Evolutionary conservation across 2,113 vertebrate species (phyloP).

Genomic region (Sterrhoptilus dennistouni): DNA sequence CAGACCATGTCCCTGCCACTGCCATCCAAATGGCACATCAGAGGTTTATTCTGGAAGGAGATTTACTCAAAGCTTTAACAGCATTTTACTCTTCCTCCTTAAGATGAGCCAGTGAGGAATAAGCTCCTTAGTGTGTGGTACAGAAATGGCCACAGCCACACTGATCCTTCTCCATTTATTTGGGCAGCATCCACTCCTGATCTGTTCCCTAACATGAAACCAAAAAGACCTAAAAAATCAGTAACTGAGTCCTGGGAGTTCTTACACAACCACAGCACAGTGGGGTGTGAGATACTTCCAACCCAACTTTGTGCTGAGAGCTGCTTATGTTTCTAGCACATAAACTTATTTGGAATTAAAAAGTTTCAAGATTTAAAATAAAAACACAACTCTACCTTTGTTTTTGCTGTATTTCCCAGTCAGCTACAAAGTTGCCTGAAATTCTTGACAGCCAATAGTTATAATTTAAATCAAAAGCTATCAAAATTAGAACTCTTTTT

Average conservation of each 20-base stretch:
- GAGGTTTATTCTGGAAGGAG: background rate
- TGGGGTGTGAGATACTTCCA: background rate
- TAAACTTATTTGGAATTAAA: background rate
- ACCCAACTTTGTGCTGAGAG: background rate
- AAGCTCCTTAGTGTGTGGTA: background rate
- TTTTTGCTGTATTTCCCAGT: background rate
- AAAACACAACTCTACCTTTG: background rate
- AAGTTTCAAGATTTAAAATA: background rate
- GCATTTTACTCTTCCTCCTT: background rate
- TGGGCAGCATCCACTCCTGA: background rate
- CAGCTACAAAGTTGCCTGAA: background rate
- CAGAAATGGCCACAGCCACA: background rate
- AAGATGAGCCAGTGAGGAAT: background rate
- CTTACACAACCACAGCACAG: background rate
- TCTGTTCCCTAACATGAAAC: background rate
- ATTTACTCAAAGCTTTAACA: background rate
- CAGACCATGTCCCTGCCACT: fast-evolving
- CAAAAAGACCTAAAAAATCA: background rate
- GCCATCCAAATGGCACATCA: background rate
- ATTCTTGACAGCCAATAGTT: background rate
- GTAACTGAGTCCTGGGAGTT: background rate
- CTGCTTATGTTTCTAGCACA: background rate
- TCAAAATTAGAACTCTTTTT: background rate
- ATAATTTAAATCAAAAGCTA: background rate
- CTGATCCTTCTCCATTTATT: background rate